Base-by-base conservation (phyloP, 2,888 invertebrate species). In the Nasonovia ribisnigri region DNA sequence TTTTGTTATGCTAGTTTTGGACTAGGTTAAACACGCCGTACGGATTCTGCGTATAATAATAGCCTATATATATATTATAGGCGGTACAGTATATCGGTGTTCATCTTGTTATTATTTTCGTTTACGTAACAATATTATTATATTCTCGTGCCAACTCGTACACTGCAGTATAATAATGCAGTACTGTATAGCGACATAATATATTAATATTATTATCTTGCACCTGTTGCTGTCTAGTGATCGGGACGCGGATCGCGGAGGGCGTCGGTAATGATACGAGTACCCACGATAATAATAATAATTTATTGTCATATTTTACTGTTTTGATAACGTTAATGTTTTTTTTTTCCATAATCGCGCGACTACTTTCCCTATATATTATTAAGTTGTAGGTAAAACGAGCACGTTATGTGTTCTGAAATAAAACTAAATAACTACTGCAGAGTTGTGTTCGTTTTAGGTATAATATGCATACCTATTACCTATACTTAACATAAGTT, bases 61-160 rank as follows among this genome's bases (percentile, higher is more conserved):
- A 77, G 36, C 20, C 36, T 77, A 20, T 77, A 77, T 77, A 20
- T 77, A 77, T n/a, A 16, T 13, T n/a, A 67, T 77, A 77, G 77
- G 77, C 20, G 77, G 20, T 77, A 77, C 36, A 36, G 36, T 77
- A 36, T 20, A 77, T 77, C 20, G 36, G 77, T 77, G 36, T 36
- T 77, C 77, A 36, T 77, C 36, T 77, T 36, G 77, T 77, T 77
- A 77, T 67, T 67, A 67, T 67, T 67, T 67, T 67, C n/a, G 67
- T 67, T 67, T 67, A n/a, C n/a, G n/a, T 84, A 2, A 84, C 29
- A 86, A 77, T 24, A 36, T 36, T 20, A 42, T 77, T 77, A 77
- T 36, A 36, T 36, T 77, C 6, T 77, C 36, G 77, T 77, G 77
- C 77, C 77, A 77, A 77, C 77, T 77, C 77, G 36, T 8, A 77